Evolutionary conservation across 2,797 vertebrate species (phyloP).

Genomic region (Lagocephalus sceleratus): DNA sequence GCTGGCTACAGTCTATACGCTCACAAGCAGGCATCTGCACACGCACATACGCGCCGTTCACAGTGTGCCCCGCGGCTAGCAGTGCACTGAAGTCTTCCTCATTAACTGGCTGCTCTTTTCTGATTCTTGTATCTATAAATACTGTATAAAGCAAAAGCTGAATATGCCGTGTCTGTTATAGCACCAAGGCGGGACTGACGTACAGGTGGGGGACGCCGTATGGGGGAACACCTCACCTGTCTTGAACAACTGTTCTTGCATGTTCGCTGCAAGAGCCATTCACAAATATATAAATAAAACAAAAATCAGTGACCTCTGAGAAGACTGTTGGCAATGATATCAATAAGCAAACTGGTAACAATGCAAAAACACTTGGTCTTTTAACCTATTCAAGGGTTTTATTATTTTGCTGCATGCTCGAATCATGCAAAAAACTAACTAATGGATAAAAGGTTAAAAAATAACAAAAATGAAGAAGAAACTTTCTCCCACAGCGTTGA

Average conservation of each 20-base stretch:
- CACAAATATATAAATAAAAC: not conserved
- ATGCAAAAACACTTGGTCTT: slow-evolving; percentile 4
- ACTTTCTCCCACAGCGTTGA: slow-evolving; percentile 4
- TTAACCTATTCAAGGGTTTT: slow-evolving; percentile 10
- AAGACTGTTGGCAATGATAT: slow-evolving; percentile 9
- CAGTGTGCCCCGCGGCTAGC: slow-evolving; percentile 53
- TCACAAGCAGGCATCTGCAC: slow-evolving; percentile 21
- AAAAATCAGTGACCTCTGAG: slow-evolving; percentile 5
- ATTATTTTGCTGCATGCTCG: slow-evolving; percentile 3
- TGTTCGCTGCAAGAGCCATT: not conserved
- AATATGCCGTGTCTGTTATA: slow-evolving; percentile 15
- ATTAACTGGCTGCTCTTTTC: slow-evolving; percentile 61
- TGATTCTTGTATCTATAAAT: slow-evolving; percentile 52
- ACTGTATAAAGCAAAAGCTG: slow-evolving; percentile 41
- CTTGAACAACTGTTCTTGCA: not conserved
- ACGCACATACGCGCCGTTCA: slow-evolving; percentile 16
- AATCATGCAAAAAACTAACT: not conserved
- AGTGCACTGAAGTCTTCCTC: slow-evolving; percentile 63
- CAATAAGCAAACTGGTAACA: slow-evolving; percentile 1
- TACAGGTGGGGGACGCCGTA: not conserved
- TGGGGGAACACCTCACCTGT: slow-evolving; percentile 3
- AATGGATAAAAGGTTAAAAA: slow-evolving; percentile 13
- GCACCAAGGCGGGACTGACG: slow-evolving; percentile 9
- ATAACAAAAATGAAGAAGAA: not conserved
- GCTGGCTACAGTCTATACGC: slow-evolving; percentile 61